phyloP scores from a whole-genome alignment of 2,797 vertebrate species.

The Hapalemur alaotrensis region DNA sequence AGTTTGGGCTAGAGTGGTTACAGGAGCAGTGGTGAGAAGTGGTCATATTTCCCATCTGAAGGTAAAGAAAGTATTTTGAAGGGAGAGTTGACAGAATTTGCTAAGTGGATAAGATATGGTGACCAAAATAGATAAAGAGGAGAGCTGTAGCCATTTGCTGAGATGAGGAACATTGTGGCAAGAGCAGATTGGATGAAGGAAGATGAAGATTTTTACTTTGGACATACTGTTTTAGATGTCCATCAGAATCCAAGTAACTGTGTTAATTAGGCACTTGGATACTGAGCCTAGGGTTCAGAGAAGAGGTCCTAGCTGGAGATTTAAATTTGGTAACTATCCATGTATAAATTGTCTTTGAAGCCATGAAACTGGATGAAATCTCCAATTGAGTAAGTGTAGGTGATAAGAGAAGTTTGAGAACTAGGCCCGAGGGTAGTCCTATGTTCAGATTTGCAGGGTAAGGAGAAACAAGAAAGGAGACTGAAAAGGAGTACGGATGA shows the following conservation, averaged over 20 bases:
- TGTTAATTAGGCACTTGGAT: neutral
- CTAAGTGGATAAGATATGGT: neutral
- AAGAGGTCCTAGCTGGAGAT: neutral
- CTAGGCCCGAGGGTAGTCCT: neutral
- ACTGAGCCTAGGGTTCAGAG: neutral
- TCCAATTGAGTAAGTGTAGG: neutral
- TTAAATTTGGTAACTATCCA: neutral
- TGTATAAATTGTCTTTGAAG: neutral
- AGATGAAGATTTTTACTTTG: neutral
- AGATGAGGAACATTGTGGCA: neutral
- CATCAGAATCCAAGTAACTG: neutral
- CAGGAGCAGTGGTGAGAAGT: neutral
- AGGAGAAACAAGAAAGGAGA: neutral
- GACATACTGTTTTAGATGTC: neutral
- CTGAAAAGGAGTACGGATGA: neutral
- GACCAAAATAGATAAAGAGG: neutral
- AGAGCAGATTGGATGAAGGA: neutral
- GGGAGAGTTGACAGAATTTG: neutral
- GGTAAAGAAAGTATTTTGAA: constrained; percentile 13
- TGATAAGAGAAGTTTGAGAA: neutral
- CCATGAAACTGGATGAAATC: neutral
- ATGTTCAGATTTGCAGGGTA: neutral
- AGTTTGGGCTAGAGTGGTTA: neutral
- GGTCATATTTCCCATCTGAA: neutral
- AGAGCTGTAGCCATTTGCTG: neutral